A percentile compares a stretch with the other conserved stretches of the same genome.
Conservation (phyloP, 2,888 invertebrate genomes). For the Acrobasis consociella region DNA sequence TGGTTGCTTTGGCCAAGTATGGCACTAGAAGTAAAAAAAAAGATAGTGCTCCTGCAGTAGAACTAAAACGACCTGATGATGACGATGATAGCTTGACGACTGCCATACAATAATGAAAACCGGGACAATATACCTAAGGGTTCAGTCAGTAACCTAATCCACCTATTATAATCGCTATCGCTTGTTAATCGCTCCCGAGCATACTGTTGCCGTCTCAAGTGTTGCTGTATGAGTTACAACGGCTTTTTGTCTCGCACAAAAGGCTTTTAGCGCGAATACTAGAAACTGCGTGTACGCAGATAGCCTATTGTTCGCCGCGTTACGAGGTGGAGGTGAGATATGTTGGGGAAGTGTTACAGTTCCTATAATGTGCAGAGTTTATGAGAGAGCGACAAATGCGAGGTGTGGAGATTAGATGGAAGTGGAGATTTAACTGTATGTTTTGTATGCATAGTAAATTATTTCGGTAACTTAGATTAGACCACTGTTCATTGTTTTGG, state of each 20-base stretch:
- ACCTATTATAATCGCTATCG: not conserved
- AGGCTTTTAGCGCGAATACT: slow-evolving; percentile 54
- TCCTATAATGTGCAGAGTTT: slow-evolving; percentile 5
- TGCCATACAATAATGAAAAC: too few relatives aligned
- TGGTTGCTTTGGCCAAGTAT: too few relatives aligned
- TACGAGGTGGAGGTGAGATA: slow-evolving; percentile 6
- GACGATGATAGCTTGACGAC: too few relatives aligned
- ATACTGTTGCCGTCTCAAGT: slow-evolving; percentile 41
- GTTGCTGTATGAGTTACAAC: slow-evolving; percentile 62
- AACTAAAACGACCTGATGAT: too few relatives aligned
- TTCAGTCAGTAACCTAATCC: too few relatives aligned
- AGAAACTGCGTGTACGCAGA: slow-evolving; percentile 54
- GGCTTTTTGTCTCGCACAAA: slow-evolving; percentile 65
- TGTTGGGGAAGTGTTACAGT: slow-evolving; percentile 13
- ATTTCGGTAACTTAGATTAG: too few relatives aligned
- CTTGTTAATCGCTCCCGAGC: not conserved
- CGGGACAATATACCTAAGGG: too few relatives aligned
- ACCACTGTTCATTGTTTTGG: too few relatives aligned
- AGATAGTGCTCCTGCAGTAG: too few relatives aligned
- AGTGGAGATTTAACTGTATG: not conserved
- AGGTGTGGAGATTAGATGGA: not conserved
- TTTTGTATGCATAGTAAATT: not conserved
- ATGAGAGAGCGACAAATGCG: not conserved
- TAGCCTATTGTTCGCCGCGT: slow-evolving; percentile 47
- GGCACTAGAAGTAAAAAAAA: too few relatives aligned